A percentile compares a stretch with the other conserved stretches of the same genome.
phyloP scores from a whole-genome alignment of 2,113 vertebrate species.

The Abramis brama region DNA sequence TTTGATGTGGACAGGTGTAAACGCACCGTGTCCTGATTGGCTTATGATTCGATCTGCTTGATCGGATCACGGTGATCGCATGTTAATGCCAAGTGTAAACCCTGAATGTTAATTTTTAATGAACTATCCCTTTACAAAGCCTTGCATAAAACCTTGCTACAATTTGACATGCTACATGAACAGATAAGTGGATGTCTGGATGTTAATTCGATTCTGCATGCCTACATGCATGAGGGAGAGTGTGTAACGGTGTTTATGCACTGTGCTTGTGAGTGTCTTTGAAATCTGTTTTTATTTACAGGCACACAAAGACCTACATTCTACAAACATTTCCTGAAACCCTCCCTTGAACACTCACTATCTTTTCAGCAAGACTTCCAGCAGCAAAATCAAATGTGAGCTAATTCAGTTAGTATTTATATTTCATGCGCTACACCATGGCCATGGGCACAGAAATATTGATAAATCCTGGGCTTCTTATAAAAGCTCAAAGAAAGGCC shows the following conservation, averaged over 20 bases:
- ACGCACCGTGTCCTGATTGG: no score
- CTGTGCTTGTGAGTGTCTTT: conserved; percentile 11
- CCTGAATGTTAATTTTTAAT: neutral
- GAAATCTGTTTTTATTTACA: neutral
- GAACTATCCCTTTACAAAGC: neutral
- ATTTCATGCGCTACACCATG: conserved; percentile 46
- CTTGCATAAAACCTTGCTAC: neutral
- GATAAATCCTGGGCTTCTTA: conserved; percentile 12
- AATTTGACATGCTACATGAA: conserved; percentile 9
- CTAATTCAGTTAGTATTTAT: conserved; percentile 57
- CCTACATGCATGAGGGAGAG: conserved; percentile 14
- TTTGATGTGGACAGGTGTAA: no score
- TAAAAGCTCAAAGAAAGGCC: neutral
- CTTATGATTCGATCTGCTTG: no score
- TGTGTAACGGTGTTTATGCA: conserved; percentile 5
- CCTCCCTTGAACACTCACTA: neutral
- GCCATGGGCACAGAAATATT: conserved; percentile 50
- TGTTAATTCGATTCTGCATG: neutral
- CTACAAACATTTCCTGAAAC: neutral
- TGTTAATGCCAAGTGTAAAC: no score
- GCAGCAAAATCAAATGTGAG: conserved; percentile 49
- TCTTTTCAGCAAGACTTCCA: conserved; percentile 6
- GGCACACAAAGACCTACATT: conserved; percentile 1
- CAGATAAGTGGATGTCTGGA: neutral
- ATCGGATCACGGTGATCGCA: no score